These are phyloP conservation scores for Colossoma macropomum DNA, from an alignment of 2,113 vertebrate species.

Conservation along the genomic window DNA sequence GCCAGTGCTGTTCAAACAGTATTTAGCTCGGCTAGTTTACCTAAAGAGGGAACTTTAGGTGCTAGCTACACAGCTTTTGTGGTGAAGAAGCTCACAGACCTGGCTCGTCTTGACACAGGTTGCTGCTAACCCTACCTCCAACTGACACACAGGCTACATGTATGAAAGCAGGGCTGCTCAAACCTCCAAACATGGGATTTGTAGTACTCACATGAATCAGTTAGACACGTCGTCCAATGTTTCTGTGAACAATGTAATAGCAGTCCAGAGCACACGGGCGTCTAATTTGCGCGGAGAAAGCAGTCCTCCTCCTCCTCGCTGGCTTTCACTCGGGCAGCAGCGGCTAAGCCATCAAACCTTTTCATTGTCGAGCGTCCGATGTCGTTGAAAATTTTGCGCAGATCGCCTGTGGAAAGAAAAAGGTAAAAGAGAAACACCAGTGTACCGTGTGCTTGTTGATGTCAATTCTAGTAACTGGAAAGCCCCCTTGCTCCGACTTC, in stretches of 20 bases:
- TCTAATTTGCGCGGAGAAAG: conserved; percentile 39
- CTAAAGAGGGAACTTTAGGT: conserved; percentile 22
- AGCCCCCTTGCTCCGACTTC: conserved; percentile 77
- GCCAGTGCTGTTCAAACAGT: not conserved
- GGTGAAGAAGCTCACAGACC: not conserved
- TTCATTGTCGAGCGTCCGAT: conserved; percentile 46
- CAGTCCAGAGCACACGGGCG: conserved; percentile 24
- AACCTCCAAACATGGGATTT: not conserved
- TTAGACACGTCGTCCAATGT: conserved; percentile 63
- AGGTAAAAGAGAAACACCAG: conserved; percentile 40
- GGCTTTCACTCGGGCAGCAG: conserved; percentile 39
- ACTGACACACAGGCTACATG: conserved; percentile 1
- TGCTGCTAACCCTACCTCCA: conserved; percentile 25
- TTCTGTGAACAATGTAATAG: conserved; percentile 48
- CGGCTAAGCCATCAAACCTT: conserved; percentile 17
- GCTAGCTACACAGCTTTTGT: conserved; percentile 28
- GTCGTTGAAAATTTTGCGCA: conserved; percentile 22
- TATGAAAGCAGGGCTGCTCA: not conserved
- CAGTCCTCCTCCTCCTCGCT: conserved; percentile 35
- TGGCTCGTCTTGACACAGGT: conserved; percentile 34
- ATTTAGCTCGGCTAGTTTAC: not conserved
- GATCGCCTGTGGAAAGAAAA: conserved; percentile 15
- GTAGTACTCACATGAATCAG: conserved; percentile 77
- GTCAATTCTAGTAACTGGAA: conserved; percentile 60
- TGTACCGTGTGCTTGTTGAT: conserved; percentile 51